These are phyloP conservation scores for Burhinus oedicnemus DNA, from an alignment of 2,113 vertebrate species.

Conservation along the genomic window DNA sequence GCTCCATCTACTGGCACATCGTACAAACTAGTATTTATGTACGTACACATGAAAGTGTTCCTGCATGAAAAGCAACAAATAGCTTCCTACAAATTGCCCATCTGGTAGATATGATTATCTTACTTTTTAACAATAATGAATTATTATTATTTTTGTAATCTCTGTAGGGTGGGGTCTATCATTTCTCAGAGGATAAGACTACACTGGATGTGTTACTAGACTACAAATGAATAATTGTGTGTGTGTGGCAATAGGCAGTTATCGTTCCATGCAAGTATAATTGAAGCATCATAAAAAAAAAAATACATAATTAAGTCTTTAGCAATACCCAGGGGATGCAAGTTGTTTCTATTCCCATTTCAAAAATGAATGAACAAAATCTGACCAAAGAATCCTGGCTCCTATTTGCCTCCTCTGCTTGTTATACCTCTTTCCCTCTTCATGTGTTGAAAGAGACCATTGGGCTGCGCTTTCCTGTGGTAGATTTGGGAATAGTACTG, in stretches of 20 bases:
- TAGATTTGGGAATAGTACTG: background rate
- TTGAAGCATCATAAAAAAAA: slow-evolving; percentile 63
- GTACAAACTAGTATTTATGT: background rate
- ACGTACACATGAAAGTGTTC: background rate
- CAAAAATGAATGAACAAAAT: slow-evolving; percentile 51
- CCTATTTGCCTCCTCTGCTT: background rate
- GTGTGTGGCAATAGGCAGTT: slow-evolving; percentile 52
- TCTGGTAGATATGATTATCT: slow-evolving; percentile 41
- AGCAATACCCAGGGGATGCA: slow-evolving; percentile 25
- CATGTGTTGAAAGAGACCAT: background rate
- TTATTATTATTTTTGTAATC: slow-evolving; percentile 32
- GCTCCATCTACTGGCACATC: slow-evolving; percentile 60
- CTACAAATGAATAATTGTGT: slow-evolving; percentile 55
- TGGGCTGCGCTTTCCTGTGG: slow-evolving; percentile 19
- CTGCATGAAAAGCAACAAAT: background rate
- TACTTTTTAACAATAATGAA: slow-evolving; percentile 11
- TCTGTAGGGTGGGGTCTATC: slow-evolving; percentile 14
- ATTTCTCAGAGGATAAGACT: slow-evolving; percentile 54
- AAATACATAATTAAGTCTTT: slow-evolving; percentile 58
- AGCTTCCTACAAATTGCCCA: slow-evolving; percentile 18
- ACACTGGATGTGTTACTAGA: slow-evolving; percentile 12
- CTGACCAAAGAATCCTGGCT: slow-evolving; percentile 46
- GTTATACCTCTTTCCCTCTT: background rate
- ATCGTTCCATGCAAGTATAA: slow-evolving; percentile 36
- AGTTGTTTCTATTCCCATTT: slow-evolving; percentile 55